Percentiles rank a stretch among this genome's conserved stretches.
Conservation (phyloP, 2,888 invertebrate species). For the Nephrotoma appendiculata region DNA sequence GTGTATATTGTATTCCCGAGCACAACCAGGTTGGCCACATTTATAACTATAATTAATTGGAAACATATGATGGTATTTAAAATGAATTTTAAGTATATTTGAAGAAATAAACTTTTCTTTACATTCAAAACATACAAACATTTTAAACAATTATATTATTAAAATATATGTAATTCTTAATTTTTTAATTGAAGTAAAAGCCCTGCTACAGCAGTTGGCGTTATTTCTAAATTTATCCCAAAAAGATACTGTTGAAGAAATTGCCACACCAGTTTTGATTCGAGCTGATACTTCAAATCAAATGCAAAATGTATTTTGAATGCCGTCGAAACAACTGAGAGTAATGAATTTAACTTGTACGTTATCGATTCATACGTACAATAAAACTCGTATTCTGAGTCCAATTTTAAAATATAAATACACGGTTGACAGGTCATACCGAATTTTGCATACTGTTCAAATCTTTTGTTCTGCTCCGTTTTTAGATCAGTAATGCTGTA, state of each 20-base stretch:
- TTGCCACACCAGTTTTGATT: not conserved
- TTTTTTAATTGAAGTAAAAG: not conserved
- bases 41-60: not conserved
- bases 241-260: not conserved
- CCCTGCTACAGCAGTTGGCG: not conserved
- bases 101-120: not conserved
- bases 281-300: not conserved
- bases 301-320: not conserved
- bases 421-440: not conserved
- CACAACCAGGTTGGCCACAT: not conserved
- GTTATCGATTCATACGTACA: not conserved
- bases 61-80: not conserved
- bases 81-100: not conserved
- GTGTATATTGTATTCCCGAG: too few species aligned
- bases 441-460: not conserved
- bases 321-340: not conserved
- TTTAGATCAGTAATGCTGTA: not conserved
- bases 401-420: not conserved
- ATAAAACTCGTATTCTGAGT: not conserved
- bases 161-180: not conserved
- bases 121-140: not conserved
- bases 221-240: not conserved
- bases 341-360: not conserved
- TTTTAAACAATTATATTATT: conserved; percentile 3
- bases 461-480: not conserved